Percentiles rank a stretch among this genome's conserved stretches.
Conservation (phyloP, 2,113 vertebrate genomes). For the Tachysurus vachellii region DNA sequence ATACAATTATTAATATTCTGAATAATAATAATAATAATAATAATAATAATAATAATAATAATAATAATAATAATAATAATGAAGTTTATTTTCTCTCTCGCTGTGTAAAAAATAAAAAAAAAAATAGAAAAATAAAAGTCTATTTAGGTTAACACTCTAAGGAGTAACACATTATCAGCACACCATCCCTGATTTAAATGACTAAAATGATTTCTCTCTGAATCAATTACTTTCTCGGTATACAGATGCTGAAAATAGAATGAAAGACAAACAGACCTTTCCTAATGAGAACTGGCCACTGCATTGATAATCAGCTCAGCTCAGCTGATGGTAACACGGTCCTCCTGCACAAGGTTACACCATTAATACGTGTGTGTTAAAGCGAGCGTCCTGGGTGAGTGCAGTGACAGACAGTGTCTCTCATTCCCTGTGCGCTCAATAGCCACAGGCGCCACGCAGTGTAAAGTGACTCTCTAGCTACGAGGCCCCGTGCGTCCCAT, state of each 20-base stretch:
- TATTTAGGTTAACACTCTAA: constrained; percentile 32
- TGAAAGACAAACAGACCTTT: background rate
- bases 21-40: constrained; percentile 11
- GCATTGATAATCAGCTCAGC: constrained; percentile 14
- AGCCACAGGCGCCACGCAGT: constrained; percentile 80
- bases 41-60: constrained; percentile 1
- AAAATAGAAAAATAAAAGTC: background rate
- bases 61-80: background rate
- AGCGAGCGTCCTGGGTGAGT: constrained; percentile 35
- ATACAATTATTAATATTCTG: no score
- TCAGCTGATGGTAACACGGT: background rate
- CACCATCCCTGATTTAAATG: constrained; percentile 23
- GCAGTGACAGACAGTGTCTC: constrained; percentile 47
- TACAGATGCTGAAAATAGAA: constrained; percentile 33
- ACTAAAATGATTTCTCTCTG: constrained; percentile 8
- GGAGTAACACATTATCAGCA: constrained; percentile 29
- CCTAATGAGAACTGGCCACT: background rate
- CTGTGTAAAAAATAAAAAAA: background rate
- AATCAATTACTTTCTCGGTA: constrained; percentile 6
- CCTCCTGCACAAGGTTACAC: constrained; percentile 39
- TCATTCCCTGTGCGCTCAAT: constrained; percentile 78
- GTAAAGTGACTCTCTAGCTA: constrained; percentile 83
- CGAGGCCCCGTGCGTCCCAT: constrained; percentile 75
- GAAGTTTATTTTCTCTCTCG: background rate
- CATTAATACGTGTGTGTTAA: constrained; percentile 33